Evolutionary conservation across 2,113 vertebrate genomes (phyloP).

Genomic region (Barbus barbus): DNA sequence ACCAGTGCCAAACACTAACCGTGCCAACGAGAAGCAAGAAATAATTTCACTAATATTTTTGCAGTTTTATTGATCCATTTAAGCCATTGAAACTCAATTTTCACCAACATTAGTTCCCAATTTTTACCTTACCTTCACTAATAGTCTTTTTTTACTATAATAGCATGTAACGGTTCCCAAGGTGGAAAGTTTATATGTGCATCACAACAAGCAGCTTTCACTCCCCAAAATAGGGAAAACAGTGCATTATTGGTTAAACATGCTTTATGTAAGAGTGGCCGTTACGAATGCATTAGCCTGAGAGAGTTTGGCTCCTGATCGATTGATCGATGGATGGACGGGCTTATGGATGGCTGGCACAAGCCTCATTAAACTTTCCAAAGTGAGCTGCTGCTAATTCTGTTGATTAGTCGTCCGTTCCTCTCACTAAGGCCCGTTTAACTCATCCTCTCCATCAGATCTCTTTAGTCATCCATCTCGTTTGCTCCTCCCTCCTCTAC

Average conservation of each 20-base stretch:
- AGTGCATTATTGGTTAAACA: conserved; percentile 72
- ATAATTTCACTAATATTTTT: conserved; percentile 11
- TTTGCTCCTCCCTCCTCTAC: conserved; percentile 25
- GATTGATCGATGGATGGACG: conserved; percentile 25
- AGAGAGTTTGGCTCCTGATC: conserved; percentile 36
- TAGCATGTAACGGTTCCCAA: background rate
- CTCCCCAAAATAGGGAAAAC: conserved; percentile 51
- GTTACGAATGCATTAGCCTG: conserved; percentile 40
- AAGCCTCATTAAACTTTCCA: conserved; percentile 53
- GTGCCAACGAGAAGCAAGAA: conserved; percentile 57
- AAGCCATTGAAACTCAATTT: conserved; percentile 12
- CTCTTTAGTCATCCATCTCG: conserved; percentile 28
- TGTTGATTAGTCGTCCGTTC: conserved; percentile 37
- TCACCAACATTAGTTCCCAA: background rate
- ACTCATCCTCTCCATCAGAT: conserved; percentile 33
- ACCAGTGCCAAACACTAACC: conserved; percentile 67
- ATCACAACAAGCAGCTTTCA: conserved; percentile 32
- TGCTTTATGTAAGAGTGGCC: conserved; percentile 67
- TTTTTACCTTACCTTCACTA: background rate
- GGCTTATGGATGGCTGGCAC: conserved; percentile 35
- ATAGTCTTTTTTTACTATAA: background rate
- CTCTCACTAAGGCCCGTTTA: conserved; percentile 9
- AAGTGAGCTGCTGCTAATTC: conserved; percentile 59
- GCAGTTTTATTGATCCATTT: conserved; percentile 12
- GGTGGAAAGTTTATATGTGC: background rate